phyloP scores from a whole-genome alignment of 2,888 invertebrate species.

The Ormyrus labotus region DNA sequence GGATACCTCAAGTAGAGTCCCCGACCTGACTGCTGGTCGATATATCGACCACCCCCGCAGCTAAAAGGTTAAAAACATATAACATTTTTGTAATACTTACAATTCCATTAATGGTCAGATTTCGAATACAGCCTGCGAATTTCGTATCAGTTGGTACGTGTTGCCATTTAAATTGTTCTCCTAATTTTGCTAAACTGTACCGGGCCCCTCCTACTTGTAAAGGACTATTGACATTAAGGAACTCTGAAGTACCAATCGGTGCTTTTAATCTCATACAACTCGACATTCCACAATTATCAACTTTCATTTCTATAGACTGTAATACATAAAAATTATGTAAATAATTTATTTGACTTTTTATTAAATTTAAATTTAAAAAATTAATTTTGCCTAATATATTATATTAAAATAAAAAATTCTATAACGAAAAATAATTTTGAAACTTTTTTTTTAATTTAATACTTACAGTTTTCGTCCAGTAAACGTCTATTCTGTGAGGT shows the following conservation, averaged over 20 bases:
- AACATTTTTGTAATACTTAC: slow-evolving; percentile 68
- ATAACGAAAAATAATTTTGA: slow-evolving; percentile 4
- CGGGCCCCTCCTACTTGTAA: slow-evolving; percentile 90
- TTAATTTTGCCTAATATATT: no score
- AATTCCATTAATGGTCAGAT: slow-evolving; percentile 89
- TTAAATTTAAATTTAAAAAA: not conserved
- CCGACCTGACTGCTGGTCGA: no score
- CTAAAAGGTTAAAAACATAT: not conserved
- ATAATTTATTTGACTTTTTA: not conserved
- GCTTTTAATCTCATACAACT: slow-evolving; percentile 84
- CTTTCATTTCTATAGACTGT: slow-evolving; percentile 84
- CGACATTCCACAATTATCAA: slow-evolving; percentile 85
- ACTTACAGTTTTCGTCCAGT: slow-evolving; percentile 76
- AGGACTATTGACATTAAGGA: slow-evolving; percentile 90
- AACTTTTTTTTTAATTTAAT: not conserved
- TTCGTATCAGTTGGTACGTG: slow-evolving; percentile 83
- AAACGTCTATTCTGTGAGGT: slow-evolving; percentile 89
- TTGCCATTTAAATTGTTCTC: slow-evolving; percentile 82
- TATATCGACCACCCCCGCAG: no score
- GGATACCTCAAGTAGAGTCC: no score
- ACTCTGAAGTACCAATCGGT: slow-evolving; percentile 84
- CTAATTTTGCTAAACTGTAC: slow-evolving; percentile 81
- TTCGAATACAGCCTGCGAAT: slow-evolving; percentile 93
- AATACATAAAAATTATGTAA: slow-evolving; percentile 34
- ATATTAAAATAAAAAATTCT: no score